phyloP scores from a whole-genome alignment of 2,113 vertebrate species.

The Erythrocercus mccallii region DNA sequence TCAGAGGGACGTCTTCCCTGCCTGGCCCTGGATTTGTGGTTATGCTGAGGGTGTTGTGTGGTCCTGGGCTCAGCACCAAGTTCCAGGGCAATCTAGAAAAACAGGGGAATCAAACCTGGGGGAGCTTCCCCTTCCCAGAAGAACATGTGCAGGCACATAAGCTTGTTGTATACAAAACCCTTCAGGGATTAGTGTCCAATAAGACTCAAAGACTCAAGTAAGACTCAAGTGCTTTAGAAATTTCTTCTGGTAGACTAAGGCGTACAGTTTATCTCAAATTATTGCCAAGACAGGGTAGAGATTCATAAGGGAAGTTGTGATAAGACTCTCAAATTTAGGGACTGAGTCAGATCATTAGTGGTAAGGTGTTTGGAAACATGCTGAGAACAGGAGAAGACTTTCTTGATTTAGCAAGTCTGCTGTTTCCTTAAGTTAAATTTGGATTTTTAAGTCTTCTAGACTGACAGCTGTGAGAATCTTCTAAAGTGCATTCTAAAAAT shows the following conservation, averaged over 20 bases:
- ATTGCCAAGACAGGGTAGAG: neutral
- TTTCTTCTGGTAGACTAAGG: neutral
- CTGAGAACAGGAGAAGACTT: neutral
- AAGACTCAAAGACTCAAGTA: neutral
- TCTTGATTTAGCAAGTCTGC: neutral
- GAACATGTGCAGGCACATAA: neutral
- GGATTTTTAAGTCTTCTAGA: neutral
- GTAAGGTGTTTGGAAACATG: neutral
- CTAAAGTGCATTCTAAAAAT: neutral
- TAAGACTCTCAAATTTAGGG: neutral
- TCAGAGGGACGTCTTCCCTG: neutral
- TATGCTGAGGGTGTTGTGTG: constrained; percentile 64
- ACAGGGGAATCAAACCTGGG: neutral
- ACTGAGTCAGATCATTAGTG: neutral
- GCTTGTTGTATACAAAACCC: accelerated
- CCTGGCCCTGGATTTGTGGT: constrained; percentile 67
- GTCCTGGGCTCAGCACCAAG: neutral
- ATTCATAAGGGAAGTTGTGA: neutral
- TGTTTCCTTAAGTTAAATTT: neutral
- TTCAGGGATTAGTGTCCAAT: neutral
- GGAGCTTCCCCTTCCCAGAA: neutral
- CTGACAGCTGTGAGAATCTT: neutral
- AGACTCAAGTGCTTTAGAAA: constrained; percentile 29
- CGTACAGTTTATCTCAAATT: neutral
- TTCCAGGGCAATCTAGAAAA: constrained; percentile 17